Evolutionary conservation across 1,140 invertebrate genomes (phyloP).

Genomic region (Coptotermes formosanus): DNA sequence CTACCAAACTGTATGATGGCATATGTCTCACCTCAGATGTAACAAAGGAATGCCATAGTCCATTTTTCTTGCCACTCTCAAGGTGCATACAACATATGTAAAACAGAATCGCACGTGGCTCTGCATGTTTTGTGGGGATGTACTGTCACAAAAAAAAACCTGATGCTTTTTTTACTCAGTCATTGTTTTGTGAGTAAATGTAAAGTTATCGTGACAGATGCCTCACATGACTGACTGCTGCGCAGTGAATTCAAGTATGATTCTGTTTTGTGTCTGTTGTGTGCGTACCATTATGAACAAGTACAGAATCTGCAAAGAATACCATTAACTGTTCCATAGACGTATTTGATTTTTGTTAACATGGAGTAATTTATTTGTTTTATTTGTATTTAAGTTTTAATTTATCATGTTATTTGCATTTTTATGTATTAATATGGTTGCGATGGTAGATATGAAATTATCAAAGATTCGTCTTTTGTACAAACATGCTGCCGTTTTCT

Average conservation of each 20-base stretch:
- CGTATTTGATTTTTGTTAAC: slow-evolving; percentile 32
- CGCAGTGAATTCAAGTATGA: background rate
- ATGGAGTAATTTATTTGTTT: slow-evolving; percentile 36
- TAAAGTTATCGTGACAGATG: background rate
- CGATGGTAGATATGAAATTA: background rate
- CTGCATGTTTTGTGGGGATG: too few species aligned
- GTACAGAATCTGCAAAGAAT: background rate
- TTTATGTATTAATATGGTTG: slow-evolving; percentile 21
- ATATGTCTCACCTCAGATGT: too few species aligned
- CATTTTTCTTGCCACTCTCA: background rate
- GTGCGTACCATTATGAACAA: too few species aligned
- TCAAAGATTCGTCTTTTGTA: background rate
- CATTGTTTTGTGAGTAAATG: background rate
- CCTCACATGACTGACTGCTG: background rate
- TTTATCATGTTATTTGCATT: slow-evolving; percentile 33
- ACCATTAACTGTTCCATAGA: background rate
- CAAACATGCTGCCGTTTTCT: background rate
- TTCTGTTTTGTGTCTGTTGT: background rate
- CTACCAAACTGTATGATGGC: too few species aligned
- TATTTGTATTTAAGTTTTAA: slow-evolving; percentile 37
- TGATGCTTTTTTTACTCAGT: too few species aligned
- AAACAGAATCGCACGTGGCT: too few species aligned
- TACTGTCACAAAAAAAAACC: too few species aligned
- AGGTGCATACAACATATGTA: background rate
- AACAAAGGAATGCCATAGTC: background rate